Percentiles rank a stretch among this genome's conserved stretches.
Conservation (phyloP, 64 coral and sea anemone genomes). For the Stichodactyla helianthus region DNA sequence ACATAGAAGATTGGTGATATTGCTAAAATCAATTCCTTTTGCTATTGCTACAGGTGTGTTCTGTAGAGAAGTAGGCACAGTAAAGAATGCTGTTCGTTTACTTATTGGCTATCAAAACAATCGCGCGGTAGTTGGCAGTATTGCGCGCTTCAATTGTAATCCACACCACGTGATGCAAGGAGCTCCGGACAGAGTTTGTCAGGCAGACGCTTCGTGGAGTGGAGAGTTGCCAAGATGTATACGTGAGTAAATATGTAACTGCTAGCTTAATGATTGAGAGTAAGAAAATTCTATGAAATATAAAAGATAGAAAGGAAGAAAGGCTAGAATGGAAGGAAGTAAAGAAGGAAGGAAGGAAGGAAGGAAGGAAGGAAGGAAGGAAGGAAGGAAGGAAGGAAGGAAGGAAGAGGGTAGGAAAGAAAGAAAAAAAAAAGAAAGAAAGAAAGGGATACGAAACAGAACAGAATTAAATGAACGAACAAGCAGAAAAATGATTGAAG, state of each 20-base stretch:
- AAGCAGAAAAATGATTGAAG: too few species aligned
- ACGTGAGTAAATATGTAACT: background rate
- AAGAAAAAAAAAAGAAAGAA: background rate
- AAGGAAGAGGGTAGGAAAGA: background rate
- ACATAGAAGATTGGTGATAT: background rate
- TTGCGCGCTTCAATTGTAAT: constrained; percentile 38
- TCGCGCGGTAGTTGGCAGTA: constrained; percentile 21
- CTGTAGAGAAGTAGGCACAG: constrained; percentile 43
- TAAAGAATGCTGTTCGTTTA: constrained; percentile 19
- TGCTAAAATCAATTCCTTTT: background rate
- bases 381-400: background rate
- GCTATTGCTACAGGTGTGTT: constrained; percentile 18
- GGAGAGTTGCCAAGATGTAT: constrained; percentile 51
- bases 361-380: background rate
- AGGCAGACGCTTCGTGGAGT: constrained; percentile 42
- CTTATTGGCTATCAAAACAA: background rate
- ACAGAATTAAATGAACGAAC: too few species aligned
- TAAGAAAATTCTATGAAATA: background rate
- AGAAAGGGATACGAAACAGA: too few species aligned
- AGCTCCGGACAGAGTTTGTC: constrained; percentile 25
- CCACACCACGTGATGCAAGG: constrained; percentile 43
- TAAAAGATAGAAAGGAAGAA: background rate
- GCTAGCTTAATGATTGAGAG: background rate
- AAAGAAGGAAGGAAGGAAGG: background rate
- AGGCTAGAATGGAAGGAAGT: background rate